Percentiles rank a stretch among this genome's conserved stretches.
Conservation (phyloP, 1,140 invertebrate genomes). For the Leptopilina clavipes region DNA sequence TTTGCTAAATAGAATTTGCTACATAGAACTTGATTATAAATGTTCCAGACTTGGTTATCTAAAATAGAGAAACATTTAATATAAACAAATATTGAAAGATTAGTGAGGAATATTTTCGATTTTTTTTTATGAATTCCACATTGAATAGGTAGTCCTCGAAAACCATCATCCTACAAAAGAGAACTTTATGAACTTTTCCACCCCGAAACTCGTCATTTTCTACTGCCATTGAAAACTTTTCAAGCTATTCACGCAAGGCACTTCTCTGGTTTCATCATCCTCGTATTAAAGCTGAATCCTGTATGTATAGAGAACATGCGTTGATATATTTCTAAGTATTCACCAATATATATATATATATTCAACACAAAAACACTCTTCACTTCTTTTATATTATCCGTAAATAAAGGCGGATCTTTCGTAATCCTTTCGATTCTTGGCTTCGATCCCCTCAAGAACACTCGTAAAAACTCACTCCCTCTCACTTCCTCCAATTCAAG, state of each 20-base stretch:
- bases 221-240: constrained; percentile 31
- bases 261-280: constrained; percentile 26
- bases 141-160: constrained; percentile 4
- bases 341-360: not conserved
- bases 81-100: not conserved
- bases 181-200: not conserved
- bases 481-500: not conserved
- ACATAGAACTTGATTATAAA: too few species aligned
- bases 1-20: too few species aligned
- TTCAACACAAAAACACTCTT: not conserved
- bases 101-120: not conserved
- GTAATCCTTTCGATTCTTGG: constrained; percentile 38
- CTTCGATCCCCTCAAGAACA: constrained; percentile 11
- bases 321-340: constrained; percentile 2
- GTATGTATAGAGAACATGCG: constrained; percentile 5
- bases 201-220: not conserved
- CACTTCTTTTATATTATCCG: constrained; percentile 31
- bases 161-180: not conserved
- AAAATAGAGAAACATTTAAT: not conserved
- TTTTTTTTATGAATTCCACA: not conserved
- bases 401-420: constrained; percentile 36
- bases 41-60: too few species aligned
- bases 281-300: constrained; percentile 14
- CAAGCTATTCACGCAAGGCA: constrained; percentile 17
- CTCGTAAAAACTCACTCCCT: constrained; percentile 14